phyloP scores from a whole-genome alignment of 1,140 invertebrate genomes.

The Papilio aristodemus region DNA sequence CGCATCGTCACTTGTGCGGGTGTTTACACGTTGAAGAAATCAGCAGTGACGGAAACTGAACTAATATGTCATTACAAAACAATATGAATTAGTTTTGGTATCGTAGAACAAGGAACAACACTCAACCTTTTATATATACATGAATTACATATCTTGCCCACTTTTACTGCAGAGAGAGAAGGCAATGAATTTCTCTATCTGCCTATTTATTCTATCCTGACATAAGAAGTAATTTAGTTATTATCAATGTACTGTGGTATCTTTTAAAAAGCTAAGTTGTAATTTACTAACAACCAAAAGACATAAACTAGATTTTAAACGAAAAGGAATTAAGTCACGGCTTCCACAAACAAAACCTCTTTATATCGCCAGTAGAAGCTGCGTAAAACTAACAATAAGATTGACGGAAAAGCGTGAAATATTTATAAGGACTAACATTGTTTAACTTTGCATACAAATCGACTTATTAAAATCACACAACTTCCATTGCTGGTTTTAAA shows the following conservation, averaged over 20 bases:
- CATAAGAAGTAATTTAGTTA: background rate
- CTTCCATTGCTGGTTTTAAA: background rate
- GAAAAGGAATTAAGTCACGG: background rate
- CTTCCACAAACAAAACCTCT: background rate
- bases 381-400: background rate
- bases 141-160: too few relatives aligned
- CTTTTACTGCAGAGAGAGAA: too few relatives aligned
- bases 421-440: background rate
- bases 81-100: too few relatives aligned
- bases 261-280: too few relatives aligned
- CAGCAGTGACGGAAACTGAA: background rate
- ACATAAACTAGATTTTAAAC: too few relatives aligned
- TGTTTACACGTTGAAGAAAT: background rate
- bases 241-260: too few relatives aligned
- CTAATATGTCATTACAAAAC: too few relatives aligned
- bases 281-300: too few relatives aligned
- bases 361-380: background rate
- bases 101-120: background rate
- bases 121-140: too few relatives aligned
- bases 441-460: background rate
- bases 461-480: background rate
- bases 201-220: too few relatives aligned
- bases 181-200: too few relatives aligned
- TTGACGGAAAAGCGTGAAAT: background rate
- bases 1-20: background rate